phyloP scores from a whole-genome alignment of 1,140 invertebrate species.

The Musca vetustissima region DNA sequence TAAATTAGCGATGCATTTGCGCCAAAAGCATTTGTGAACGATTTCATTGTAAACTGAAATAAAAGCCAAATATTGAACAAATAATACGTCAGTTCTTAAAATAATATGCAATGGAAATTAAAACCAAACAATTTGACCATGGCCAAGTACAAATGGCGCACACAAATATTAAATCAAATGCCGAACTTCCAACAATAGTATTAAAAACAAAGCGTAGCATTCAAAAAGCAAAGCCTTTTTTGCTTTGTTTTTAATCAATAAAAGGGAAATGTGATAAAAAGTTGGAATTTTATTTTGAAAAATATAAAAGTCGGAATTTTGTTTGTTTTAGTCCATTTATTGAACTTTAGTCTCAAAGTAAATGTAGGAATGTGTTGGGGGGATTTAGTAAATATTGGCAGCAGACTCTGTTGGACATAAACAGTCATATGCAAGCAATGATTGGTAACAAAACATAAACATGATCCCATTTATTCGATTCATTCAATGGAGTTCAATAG shows the following conservation, averaged over 20 bases:
- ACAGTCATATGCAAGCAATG: not conserved
- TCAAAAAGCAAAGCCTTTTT: not conserved
- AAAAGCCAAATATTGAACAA: too few relatives aligned
- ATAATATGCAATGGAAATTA: too few relatives aligned
- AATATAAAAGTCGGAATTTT: not conserved
- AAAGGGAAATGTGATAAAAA: slow-evolving; percentile 8
- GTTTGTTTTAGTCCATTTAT: too few relatives aligned
- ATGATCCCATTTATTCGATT: slow-evolving; percentile 1
- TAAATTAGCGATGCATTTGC: too few relatives aligned
- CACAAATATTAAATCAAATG: too few relatives aligned
- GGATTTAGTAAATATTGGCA: slow-evolving; percentile 7
- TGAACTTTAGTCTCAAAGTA: too few relatives aligned
- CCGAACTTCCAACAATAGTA: too few relatives aligned
- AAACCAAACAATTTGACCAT: too few relatives aligned
- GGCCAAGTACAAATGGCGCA: too few relatives aligned
- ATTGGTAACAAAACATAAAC: slow-evolving; percentile 11
- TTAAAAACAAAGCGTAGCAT: slow-evolving; percentile 2
- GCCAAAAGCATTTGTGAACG: too few relatives aligned
- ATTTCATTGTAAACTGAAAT: too few relatives aligned
- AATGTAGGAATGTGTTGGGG: slow-evolving; percentile 2
- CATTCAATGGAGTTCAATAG: slow-evolving; percentile 19
- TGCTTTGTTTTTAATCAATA: not conserved
- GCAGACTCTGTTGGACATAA: not conserved
- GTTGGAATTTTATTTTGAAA: not conserved
- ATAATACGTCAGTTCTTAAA: too few relatives aligned